Evolutionary conservation across 1,140 invertebrate genomes (phyloP).

Genomic region (Pogonomyrmex barbatus): DNA sequence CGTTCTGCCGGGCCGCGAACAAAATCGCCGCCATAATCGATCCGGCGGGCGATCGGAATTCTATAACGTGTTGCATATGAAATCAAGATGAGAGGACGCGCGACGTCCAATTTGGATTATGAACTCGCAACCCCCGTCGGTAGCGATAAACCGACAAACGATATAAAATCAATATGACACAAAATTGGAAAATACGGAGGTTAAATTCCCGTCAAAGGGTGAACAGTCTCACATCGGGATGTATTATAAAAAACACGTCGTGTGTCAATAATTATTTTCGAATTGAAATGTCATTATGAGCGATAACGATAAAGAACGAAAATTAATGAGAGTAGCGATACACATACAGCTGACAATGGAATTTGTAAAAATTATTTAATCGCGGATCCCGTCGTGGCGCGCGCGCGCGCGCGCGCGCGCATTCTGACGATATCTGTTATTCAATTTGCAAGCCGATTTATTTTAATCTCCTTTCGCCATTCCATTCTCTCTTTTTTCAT

Average conservation of each 20-base stretch:
- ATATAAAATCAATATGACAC: slow-evolving; percentile 57
- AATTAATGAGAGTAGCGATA: not conserved
- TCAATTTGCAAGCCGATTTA: slow-evolving; percentile 72
- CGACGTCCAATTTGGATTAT: slow-evolving; percentile 57
- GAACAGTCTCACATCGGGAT: not conserved
- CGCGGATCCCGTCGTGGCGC: slow-evolving; percentile 37
- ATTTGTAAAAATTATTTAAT: slow-evolving; percentile 36
- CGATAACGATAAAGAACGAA: not conserved
- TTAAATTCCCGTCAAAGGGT: slow-evolving; percentile 8
- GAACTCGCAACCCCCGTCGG: slow-evolving; percentile 22
- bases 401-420: not conserved
- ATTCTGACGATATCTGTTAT: slow-evolving; percentile 60
- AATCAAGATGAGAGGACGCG: slow-evolving; percentile 44
- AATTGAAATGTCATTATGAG: not conserved
- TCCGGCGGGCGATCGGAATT: slow-evolving; percentile 31
- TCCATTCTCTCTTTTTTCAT: slow-evolving; percentile 41
- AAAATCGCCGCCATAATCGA: slow-evolving; percentile 54
- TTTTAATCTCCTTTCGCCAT: slow-evolving; percentile 63
- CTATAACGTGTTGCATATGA: slow-evolving; percentile 51
- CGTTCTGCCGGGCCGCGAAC: not conserved
- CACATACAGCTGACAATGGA: not conserved
- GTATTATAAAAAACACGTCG: not conserved
- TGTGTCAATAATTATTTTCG: not conserved
- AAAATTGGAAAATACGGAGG: slow-evolving; percentile 25
- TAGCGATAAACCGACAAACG: slow-evolving; percentile 31